phyloP scores from a whole-genome alignment of 2,888 invertebrate species.

The Glyphotaelius pellucidus region DNA sequence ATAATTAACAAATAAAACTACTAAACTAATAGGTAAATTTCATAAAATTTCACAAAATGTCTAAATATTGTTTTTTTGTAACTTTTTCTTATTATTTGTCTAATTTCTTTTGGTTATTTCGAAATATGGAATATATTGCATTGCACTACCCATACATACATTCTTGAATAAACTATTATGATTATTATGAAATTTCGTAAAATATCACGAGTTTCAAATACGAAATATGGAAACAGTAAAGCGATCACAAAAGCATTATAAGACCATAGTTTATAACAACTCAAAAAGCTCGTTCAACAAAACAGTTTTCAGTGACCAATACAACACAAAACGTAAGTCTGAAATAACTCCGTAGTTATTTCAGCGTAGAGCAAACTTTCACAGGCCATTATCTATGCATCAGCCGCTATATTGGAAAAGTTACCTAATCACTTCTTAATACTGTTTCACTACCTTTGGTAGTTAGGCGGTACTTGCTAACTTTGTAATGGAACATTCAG shows the following conservation, averaged over 20 bases:
- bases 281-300: not conserved
- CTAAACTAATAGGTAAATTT: no score
- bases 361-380: not conserved
- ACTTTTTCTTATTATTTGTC: no score
- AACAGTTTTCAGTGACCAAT: not conserved
- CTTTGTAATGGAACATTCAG: constrained; percentile 30
- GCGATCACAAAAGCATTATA: not conserved
- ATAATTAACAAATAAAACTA: no score
- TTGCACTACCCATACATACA: no score
- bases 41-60: no score
- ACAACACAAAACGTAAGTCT: not conserved
- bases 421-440: constrained; percentile 41
- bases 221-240: not conserved
- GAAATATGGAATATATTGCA: no score
- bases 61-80: no score
- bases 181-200: not conserved
- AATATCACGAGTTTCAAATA: not conserved
- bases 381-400: constrained; percentile 29
- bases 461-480: constrained; percentile 27
- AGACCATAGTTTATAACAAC: not conserved
- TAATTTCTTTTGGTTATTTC: no score
- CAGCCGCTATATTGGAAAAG: constrained; percentile 29
- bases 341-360: not conserved
- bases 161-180: no score
- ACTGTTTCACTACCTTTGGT: constrained; percentile 15